phyloP scores from a whole-genome alignment of 2,113 vertebrate genomes.

The Burhinus oedicnemus region DNA sequence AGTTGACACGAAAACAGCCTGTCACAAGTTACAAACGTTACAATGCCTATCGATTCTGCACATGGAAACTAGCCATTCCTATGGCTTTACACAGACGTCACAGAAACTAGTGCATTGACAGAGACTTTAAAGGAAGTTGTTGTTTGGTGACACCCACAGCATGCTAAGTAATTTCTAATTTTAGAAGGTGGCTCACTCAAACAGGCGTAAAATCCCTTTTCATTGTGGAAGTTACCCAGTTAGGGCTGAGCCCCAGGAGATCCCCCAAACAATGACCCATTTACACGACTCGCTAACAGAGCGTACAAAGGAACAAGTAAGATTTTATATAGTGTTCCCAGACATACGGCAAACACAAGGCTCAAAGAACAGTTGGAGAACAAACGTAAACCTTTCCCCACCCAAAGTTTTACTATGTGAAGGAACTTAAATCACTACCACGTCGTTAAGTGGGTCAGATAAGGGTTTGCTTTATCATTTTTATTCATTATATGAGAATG shows the following conservation, averaged over 20 bases:
- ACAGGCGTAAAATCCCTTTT: not conserved
- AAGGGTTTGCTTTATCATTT: not conserved
- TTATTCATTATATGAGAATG: not conserved
- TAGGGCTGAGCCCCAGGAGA: not conserved
- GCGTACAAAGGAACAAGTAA: not conserved
- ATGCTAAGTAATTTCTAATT: not conserved
- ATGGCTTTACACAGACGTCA: not conserved
- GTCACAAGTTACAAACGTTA: too few species aligned
- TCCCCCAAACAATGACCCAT: not conserved
- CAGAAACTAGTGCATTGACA: not conserved
- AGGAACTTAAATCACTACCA: not conserved
- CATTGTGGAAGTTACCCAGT: not conserved
- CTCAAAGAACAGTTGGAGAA: not conserved
- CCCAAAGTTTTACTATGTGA: not conserved
- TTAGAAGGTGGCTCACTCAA: not conserved
- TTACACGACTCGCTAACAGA: too few species aligned
- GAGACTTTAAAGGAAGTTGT: not conserved
- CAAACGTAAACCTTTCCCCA: not conserved
- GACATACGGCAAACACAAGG: not conserved
- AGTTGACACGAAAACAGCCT: too few species aligned
- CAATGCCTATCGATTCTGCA: too few species aligned
- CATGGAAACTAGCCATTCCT: rapidly evolving
- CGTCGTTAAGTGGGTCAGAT: not conserved
- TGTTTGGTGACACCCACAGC: not conserved
- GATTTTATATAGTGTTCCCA: not conserved